phyloP scores from a whole-genome alignment of 2,888 invertebrate species.

The Ecliptopera silaceata region DNA sequence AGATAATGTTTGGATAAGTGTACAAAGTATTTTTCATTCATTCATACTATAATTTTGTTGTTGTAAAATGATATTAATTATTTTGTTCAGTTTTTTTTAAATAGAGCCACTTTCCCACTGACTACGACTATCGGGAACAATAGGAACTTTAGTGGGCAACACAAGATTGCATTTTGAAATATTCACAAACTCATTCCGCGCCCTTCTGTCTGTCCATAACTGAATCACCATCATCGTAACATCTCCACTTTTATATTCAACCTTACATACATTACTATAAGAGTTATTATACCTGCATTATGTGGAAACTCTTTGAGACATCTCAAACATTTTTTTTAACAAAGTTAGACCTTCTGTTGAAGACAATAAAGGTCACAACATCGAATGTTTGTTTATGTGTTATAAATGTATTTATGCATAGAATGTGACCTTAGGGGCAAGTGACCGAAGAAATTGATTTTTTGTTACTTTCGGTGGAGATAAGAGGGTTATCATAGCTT shows the following conservation, averaged over 20 bases:
- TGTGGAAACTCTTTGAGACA: constrained; percentile 4
- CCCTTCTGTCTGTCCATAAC: constrained; percentile 72
- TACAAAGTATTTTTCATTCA: too few relatives aligned
- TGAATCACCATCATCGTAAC: constrained; percentile 45
- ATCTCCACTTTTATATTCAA: constrained; percentile 33
- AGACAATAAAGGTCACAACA: constrained; percentile 35
- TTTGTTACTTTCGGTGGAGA: constrained; percentile 38
- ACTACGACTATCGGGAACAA: constrained; percentile 60
- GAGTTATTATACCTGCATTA: constrained; percentile 3
- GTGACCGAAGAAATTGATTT: constrained; percentile 69
- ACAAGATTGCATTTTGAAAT: constrained; percentile 79
- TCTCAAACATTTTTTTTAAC: constrained; percentile 21
- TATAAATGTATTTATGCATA: constrained; percentile 69
- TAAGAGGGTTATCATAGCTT: constrained; percentile 42
- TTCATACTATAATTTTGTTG: too few relatives aligned
- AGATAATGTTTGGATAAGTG: too few relatives aligned
- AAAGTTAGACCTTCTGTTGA: constrained; percentile 50
- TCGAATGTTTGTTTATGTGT: constrained; percentile 28
- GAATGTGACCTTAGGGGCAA: constrained; percentile 56
- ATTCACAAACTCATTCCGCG: constrained; percentile 78
- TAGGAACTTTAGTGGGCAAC: constrained; percentile 72
- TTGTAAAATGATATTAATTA: too few relatives aligned
- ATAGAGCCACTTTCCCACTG: constrained; percentile 55
- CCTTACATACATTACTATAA: constrained; percentile 32
- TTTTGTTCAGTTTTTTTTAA: constrained; percentile 12